These are phyloP conservation scores for Tribolium castaneum DNA, from an alignment of 1,140 invertebrate genomes.

Conservation along the genomic window DNA sequence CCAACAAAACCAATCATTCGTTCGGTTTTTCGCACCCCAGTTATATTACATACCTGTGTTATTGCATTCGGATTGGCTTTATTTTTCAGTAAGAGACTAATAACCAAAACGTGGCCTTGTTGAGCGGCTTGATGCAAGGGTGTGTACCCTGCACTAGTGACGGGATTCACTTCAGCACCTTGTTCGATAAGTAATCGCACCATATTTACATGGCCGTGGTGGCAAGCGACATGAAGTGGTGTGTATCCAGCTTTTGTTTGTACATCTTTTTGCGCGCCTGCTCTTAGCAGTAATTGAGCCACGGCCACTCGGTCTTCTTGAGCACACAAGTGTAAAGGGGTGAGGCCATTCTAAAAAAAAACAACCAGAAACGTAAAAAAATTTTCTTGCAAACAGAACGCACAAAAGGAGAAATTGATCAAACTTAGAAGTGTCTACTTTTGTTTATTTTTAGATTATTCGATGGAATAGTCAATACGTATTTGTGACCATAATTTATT, in stretches of 20 bases:
- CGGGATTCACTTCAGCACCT: constrained; percentile 77
- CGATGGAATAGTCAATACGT: too few relatives aligned
- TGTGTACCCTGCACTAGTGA: constrained; percentile 91
- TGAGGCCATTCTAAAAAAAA: constrained; percentile 78
- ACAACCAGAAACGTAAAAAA: too few relatives aligned
- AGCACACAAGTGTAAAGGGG: constrained; percentile 89
- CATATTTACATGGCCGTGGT: constrained; percentile 97
- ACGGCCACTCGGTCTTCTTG: constrained; percentile 94
- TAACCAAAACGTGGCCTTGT: constrained; percentile 96
- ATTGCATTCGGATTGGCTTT: constrained; percentile 95
- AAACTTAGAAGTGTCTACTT: too few relatives aligned
- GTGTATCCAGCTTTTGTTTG: constrained; percentile 96
- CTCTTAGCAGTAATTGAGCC: constrained; percentile 84
- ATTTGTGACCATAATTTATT: too few relatives aligned
- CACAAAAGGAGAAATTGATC: too few relatives aligned
- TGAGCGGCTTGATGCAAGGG: constrained; percentile 98
- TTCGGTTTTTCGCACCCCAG: too few relatives aligned
- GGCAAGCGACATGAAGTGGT: constrained; percentile 95
- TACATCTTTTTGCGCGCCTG: constrained; percentile 83
- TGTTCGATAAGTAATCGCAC: constrained; percentile 92
- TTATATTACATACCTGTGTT: constrained; percentile 80
- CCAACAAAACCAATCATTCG: constrained; percentile 61
- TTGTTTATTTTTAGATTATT: too few relatives aligned
- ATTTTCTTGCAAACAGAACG: too few relatives aligned
- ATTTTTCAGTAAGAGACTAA: constrained; percentile 92